Percentiles rank a stretch among this genome's conserved stretches.
phyloP scores from a whole-genome alignment of 1,140 invertebrate species.

The Ctenoplectra terminalis region DNA sequence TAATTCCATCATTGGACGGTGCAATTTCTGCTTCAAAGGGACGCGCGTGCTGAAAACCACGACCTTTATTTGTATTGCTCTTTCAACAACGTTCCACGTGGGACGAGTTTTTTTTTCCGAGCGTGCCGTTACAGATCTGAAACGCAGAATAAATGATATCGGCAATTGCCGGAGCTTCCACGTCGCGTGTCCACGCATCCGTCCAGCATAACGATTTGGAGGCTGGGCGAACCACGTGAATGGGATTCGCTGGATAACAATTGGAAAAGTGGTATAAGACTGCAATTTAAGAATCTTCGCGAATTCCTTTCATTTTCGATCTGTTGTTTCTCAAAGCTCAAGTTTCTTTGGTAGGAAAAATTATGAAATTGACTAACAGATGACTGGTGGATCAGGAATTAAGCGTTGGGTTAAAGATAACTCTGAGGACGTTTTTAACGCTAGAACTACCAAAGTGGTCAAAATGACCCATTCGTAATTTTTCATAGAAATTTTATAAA shows the following conservation, averaged over 20 bases:
- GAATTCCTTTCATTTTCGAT: too few relatives aligned
- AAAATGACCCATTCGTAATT: too few relatives aligned
- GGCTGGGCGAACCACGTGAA: too few relatives aligned
- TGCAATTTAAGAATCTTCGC: neutral
- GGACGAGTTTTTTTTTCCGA: conserved; percentile 16
- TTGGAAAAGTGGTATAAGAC: neutral
- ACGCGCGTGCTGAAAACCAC: conserved; percentile 31
- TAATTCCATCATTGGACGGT: conserved; percentile 45
- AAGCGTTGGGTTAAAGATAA: too few relatives aligned
- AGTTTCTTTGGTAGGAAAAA: too few relatives aligned
- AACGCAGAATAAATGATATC: conserved; percentile 42
- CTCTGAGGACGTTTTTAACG: too few relatives aligned
- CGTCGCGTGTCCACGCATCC: neutral
- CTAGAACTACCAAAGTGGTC: too few relatives aligned
- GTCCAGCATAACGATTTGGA: neutral
- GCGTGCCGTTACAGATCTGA: neutral
- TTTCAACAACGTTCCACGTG: conserved; percentile 42
- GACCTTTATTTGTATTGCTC: conserved; percentile 46
- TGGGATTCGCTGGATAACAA: neutral
- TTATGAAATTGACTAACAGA: too few relatives aligned
- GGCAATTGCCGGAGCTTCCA: neutral
- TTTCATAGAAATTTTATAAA: too few relatives aligned
- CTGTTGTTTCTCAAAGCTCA: too few relatives aligned
- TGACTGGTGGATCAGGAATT: too few relatives aligned
- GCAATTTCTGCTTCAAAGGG: conserved; percentile 47